Conservation (phyloP, 1,140 invertebrate species). For the Neodiprion lecontei region DNA sequence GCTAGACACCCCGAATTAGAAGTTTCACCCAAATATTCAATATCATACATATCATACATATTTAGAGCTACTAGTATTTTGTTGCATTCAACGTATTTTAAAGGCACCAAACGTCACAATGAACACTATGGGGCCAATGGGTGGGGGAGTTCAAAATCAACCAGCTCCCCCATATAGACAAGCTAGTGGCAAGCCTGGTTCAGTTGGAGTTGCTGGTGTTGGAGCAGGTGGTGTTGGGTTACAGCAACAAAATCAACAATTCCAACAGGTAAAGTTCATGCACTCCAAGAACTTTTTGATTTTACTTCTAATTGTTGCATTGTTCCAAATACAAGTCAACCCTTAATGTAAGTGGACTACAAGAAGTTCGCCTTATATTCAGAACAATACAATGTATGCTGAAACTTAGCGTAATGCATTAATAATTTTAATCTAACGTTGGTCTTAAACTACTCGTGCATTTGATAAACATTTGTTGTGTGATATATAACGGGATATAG, state of each 20-base stretch:
- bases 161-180: slow-evolving; percentile 68
- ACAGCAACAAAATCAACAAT: slow-evolving; percentile 68
- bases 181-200: slow-evolving; percentile 54
- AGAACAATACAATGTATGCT: too few species aligned
- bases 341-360: slow-evolving; percentile 28
- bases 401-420: too few species aligned
- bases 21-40: not conserved
- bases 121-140: slow-evolving; percentile 69
- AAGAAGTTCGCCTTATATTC: too few species aligned
- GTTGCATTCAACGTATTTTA: slow-evolving; percentile 17
- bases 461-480: too few species aligned
- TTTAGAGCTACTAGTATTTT: slow-evolving; percentile 23
- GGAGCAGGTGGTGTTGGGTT: slow-evolving; percentile 52
- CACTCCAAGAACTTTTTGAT: not conserved
- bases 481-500: too few species aligned
- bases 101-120: slow-evolving; percentile 74
- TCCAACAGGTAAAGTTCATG: slow-evolving; percentile 61
- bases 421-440: too few species aligned
- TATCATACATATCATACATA: slow-evolving; percentile 13
- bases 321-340: slow-evolving; percentile 10
- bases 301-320: not conserved
- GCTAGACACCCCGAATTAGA: not conserved
- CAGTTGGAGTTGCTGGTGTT: slow-evolving; percentile 54
- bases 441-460: too few species aligned
- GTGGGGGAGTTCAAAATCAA: slow-evolving; percentile 60